A percentile compares a stretch with the other conserved stretches of the same genome.
Evolutionary conservation across 2,888 invertebrate genomes (phyloP).

Genomic region (Ophion obscuratus): DNA sequence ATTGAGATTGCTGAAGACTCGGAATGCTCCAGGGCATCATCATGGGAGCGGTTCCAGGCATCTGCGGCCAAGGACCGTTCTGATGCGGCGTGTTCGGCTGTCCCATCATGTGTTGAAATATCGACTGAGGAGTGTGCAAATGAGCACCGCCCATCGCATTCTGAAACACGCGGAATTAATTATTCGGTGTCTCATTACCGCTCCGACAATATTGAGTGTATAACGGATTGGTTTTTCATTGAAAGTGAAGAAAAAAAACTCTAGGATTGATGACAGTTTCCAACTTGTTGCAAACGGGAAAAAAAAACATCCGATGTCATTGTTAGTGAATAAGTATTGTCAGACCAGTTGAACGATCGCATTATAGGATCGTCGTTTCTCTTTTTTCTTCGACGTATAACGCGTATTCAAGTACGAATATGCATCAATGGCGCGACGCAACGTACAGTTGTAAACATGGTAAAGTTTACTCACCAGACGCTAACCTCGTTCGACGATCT

Average conservation of each 20-base stretch:
- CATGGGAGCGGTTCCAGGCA: slow-evolving; percentile 78
- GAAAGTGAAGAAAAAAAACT: neutral
- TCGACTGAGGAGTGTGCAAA: slow-evolving; percentile 79
- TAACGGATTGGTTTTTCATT: slow-evolving; percentile 1
- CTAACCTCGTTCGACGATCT: slow-evolving; percentile 46
- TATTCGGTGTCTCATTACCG: slow-evolving; percentile 70
- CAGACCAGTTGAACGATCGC: neutral
- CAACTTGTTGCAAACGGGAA: neutral
- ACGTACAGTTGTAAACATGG: neutral
- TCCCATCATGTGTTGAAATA: slow-evolving; percentile 82
- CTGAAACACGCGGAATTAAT: slow-evolving; percentile 69
- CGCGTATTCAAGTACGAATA: neutral
- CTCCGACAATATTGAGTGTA: slow-evolving; percentile 59
- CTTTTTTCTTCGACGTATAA: neutral
- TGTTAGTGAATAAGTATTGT: neutral
- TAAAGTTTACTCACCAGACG: slow-evolving; percentile 45
- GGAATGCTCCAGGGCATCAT: slow-evolving; percentile 81
- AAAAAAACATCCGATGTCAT: neutral
- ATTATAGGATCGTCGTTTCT: neutral
- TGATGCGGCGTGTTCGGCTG: slow-evolving; percentile 75
- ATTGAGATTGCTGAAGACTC: slow-evolving; percentile 76
- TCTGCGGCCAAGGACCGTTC: slow-evolving; percentile 73
- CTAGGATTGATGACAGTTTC: neutral
- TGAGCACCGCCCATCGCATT: slow-evolving; percentile 79
- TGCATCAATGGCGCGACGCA: neutral